Evolutionary conservation across 2,113 vertebrate genomes (phyloP).

Genomic region (Eira barbara): DNA sequence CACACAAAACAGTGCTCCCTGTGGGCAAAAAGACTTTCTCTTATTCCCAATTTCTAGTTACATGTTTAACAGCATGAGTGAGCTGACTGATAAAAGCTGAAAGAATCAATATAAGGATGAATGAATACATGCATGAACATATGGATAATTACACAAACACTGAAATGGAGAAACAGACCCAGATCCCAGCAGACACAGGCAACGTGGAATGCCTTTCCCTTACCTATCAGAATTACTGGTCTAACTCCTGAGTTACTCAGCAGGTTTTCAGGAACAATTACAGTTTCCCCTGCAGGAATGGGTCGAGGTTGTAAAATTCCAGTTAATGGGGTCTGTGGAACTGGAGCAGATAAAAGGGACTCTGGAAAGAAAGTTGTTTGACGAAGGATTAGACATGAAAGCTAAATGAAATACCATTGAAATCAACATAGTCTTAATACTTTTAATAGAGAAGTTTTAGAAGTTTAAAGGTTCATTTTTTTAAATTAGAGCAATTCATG

Average conservation of each 20-base stretch:
- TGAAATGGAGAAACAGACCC: not conserved
- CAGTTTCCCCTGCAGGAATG: slow-evolving; percentile 93
- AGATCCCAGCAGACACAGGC: not conserved
- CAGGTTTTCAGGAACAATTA: slow-evolving; percentile 97
- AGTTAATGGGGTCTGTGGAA: slow-evolving; percentile 87
- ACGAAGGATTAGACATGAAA: slow-evolving; percentile 53
- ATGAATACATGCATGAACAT: not conserved
- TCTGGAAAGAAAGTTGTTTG: slow-evolving; percentile 83
- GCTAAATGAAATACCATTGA: slow-evolving; percentile 1
- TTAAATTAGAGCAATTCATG: not conserved
- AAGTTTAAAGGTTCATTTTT: not conserved
- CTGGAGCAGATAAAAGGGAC: slow-evolving; percentile 86
- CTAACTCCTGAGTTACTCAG: slow-evolving; percentile 94
- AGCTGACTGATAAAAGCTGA: not conserved
- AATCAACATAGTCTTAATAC: not conserved
- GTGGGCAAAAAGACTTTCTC: not conserved
- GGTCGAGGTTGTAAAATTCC: slow-evolving; percentile 96
- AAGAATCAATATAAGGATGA: not conserved
- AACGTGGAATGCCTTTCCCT: slow-evolving; percentile 56
- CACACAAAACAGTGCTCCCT: not conserved
- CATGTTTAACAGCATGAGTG: not conserved
- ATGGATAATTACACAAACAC: not conserved
- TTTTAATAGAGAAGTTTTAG: not conserved
- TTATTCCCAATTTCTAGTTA: not conserved
- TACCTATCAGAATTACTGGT: slow-evolving; percentile 98